A percentile compares a stretch with the other conserved stretches of the same genome.
phyloP scores from a whole-genome alignment of 2,113 vertebrate genomes.

The Elanoides forficatus region DNA sequence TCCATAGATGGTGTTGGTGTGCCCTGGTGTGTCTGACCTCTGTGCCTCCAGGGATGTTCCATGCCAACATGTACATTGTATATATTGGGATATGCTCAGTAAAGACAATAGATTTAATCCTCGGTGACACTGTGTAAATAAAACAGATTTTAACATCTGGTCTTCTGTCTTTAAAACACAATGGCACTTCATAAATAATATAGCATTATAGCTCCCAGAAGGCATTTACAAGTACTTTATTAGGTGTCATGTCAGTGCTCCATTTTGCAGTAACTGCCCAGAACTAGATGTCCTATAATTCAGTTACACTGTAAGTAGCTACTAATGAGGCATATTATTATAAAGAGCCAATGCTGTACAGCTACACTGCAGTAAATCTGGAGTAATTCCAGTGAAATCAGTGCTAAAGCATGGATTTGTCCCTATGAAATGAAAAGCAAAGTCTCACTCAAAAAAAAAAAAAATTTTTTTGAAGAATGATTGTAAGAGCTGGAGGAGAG shows the following conservation, averaged over 20 bases:
- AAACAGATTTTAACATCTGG: constrained; percentile 24
- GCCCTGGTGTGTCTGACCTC: not conserved
- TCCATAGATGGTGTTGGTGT: not conserved
- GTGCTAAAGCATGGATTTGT: not conserved
- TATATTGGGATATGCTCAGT: not conserved
- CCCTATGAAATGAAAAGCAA: not conserved
- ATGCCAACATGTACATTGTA: not conserved
- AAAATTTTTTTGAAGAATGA: not conserved
- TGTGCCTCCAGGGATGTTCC: not conserved
- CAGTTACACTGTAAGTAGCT: constrained; percentile 47
- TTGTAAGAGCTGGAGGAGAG: not conserved
- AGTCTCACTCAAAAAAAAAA: not conserved
- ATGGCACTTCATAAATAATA: constrained; percentile 36
- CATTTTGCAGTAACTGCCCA: constrained; percentile 28
- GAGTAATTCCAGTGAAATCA: constrained; percentile 28
- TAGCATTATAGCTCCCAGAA: constrained; percentile 1
- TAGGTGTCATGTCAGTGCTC: constrained; percentile 43
- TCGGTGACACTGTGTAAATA: not conserved
- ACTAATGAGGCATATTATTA: constrained; percentile 39
- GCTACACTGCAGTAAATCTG: constrained; percentile 18
- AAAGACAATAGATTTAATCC: constrained; percentile 33
- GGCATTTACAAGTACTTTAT: constrained; percentile 46
- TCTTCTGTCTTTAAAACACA: constrained; percentile 17
- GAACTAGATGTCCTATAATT: constrained; percentile 30
- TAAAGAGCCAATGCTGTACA: not conserved